These are phyloP conservation scores for Characodon lateralis DNA, from an alignment of 2,797 vertebrate genomes.

Conservation along the genomic window DNA sequence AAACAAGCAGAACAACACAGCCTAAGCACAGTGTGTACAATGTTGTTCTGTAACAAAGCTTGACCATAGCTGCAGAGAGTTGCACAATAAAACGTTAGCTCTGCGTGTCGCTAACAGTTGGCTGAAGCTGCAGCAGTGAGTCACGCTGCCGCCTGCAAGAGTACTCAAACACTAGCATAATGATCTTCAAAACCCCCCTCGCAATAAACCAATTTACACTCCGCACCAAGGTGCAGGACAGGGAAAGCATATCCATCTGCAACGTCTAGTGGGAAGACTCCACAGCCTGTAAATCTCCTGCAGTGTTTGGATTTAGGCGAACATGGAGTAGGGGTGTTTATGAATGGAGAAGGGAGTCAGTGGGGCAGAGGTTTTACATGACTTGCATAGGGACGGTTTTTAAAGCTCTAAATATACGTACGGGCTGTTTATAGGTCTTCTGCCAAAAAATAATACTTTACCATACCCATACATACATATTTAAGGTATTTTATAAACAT, in stretches of 20 bases:
- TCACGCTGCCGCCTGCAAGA: background rate
- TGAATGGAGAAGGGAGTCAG: slow-evolving; percentile 44
- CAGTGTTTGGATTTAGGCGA: slow-evolving; percentile 7
- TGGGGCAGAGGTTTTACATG: slow-evolving; percentile 34
- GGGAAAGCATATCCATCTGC: background rate
- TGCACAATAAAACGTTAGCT: background rate
- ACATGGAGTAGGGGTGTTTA: slow-evolving; percentile 19
- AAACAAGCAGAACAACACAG: slow-evolving; percentile 43
- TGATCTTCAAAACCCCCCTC: slow-evolving; percentile 10
- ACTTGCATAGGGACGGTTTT: slow-evolving; percentile 6
- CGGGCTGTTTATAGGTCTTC: background rate
- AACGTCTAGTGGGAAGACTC: slow-evolving; percentile 31
- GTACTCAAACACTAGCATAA: background rate
- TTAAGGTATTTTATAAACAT: background rate
- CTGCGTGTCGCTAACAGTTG: background rate
- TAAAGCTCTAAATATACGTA: slow-evolving; percentile 2
- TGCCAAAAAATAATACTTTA: background rate
- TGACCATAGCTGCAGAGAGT: slow-evolving; percentile 3
- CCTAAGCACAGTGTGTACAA: background rate
- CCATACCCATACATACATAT: background rate
- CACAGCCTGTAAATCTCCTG: slow-evolving; percentile 3
- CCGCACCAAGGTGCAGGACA: slow-evolving; percentile 8
- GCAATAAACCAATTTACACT: slow-evolving; percentile 5
- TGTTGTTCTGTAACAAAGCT: background rate
- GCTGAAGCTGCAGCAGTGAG: slow-evolving; percentile 12